Percentiles rank a stretch among this genome's conserved stretches.
Evolutionary conservation across 1,140 invertebrate genomes (phyloP).

Genomic region (Drosophila chauvacae): DNA sequence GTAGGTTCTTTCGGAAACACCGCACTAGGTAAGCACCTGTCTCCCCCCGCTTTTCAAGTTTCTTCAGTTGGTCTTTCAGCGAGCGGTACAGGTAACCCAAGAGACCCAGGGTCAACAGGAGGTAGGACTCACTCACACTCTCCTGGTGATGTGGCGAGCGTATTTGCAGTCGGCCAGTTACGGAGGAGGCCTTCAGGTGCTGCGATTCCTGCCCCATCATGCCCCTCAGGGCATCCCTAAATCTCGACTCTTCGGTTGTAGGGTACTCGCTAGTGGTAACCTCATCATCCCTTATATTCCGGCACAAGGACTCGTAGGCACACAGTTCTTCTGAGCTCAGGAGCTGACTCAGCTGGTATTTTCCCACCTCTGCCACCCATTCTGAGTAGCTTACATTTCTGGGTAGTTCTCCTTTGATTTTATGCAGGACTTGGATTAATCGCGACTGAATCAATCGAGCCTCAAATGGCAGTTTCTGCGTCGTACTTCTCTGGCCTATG

Average conservation of each 20-base stretch:
- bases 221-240: conserved; percentile 40
- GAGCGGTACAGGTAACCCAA: conserved; percentile 43
- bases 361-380: conserved; percentile 3
- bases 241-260: not conserved
- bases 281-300: conserved; percentile 8
- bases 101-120: conserved; percentile 42
- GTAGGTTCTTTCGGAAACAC: conserved; percentile 21
- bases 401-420: not conserved
- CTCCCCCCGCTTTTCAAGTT: conserved; percentile 15
- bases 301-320: conserved; percentile 28
- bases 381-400: not conserved
- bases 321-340: conserved; percentile 19
- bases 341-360: conserved; percentile 20
- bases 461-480: not conserved
- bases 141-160: conserved; percentile 53
- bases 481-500: not conserved
- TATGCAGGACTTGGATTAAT: not conserved
- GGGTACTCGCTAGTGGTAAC: not conserved
- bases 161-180: conserved; percentile 20
- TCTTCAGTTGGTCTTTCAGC: conserved; percentile 6
- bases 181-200: conserved; percentile 29
- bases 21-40: conserved; percentile 5
- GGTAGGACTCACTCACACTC: conserved; percentile 49
- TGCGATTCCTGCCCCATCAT: conserved; percentile 52
- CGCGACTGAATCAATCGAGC: not conserved